Evolutionary conservation across 2,113 vertebrate species (phyloP).

Genomic region (Otocyon megalotis): DNA sequence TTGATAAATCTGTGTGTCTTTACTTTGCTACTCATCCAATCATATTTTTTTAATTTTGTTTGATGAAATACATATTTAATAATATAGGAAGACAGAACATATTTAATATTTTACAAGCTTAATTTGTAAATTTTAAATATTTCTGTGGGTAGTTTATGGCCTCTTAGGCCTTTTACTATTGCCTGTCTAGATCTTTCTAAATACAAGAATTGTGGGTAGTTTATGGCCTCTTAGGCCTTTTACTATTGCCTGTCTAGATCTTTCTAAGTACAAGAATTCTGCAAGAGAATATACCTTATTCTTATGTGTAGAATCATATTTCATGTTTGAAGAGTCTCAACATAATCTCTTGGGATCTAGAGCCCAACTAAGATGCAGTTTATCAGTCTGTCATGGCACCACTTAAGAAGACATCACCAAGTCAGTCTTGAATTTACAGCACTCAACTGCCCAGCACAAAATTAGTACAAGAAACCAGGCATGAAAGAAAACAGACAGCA

Average conservation of each 20-base stretch:
- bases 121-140: slow-evolving; percentile 23
- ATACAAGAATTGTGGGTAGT: background rate
- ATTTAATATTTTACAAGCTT: slow-evolving; percentile 6
- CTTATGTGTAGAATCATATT: background rate
- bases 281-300: background rate
- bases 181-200: background rate
- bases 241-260: background rate
- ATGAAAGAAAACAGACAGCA: background rate
- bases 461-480: background rate
- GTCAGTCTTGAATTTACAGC: background rate
- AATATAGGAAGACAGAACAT: background rate
- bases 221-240: background rate
- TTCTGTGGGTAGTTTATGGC: background rate
- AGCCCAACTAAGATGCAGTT: background rate
- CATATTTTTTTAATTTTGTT: background rate
- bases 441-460: background rate
- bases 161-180: background rate
- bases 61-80: background rate
- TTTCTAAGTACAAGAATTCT: background rate
- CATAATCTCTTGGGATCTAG: background rate
- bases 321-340: background rate
- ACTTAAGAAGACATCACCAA: background rate
- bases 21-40: background rate
- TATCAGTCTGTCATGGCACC: background rate
- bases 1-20: background rate